Percentiles rank a stretch among this genome's conserved stretches.
Evolutionary conservation across 2,113 vertebrate genomes (phyloP).

Genomic region (Perognathus longimembris): DNA sequence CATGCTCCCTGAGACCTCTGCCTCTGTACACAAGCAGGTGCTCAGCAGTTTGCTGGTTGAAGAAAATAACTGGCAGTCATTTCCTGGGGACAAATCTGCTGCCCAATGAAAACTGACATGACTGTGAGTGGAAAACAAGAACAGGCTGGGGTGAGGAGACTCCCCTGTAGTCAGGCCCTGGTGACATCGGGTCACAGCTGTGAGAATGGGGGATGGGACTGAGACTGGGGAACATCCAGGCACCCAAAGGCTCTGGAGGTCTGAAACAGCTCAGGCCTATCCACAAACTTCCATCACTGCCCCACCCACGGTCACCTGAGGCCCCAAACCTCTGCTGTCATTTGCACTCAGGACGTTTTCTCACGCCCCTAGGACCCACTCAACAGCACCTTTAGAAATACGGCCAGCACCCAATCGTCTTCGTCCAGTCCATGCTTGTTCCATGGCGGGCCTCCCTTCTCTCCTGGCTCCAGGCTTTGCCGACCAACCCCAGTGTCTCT

Average conservation of each 20-base stretch:
- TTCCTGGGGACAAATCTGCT: not conserved
- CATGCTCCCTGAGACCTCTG: not conserved
- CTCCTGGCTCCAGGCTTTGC: not conserved
- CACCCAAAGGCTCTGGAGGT: not conserved
- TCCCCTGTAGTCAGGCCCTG: not conserved
- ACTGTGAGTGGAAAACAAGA: not conserved
- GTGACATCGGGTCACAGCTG: too few species aligned
- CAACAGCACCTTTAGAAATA: not conserved
- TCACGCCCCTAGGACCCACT: not conserved
- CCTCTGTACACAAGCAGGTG: not conserved
- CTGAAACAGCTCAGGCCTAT: not conserved
- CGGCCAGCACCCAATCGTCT: not conserved
- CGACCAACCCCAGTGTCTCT: fast-evolving
- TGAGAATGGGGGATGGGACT: not conserved
- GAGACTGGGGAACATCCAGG: too few species aligned
- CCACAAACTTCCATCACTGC: not conserved
- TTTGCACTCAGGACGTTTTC: not conserved
- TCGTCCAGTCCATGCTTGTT: not conserved
- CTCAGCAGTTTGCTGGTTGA: not conserved
- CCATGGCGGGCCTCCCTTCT: fast-evolving
- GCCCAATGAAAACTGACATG: not conserved
- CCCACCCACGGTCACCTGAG: not conserved
- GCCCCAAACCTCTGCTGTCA: not conserved
- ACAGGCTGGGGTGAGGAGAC: not conserved
- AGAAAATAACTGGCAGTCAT: not conserved